Evolutionary conservation across 2,113 vertebrate species (phyloP), one percentile per base, ranked within the genome.

Genomic region (Laticauda laticaudata): DNA sequence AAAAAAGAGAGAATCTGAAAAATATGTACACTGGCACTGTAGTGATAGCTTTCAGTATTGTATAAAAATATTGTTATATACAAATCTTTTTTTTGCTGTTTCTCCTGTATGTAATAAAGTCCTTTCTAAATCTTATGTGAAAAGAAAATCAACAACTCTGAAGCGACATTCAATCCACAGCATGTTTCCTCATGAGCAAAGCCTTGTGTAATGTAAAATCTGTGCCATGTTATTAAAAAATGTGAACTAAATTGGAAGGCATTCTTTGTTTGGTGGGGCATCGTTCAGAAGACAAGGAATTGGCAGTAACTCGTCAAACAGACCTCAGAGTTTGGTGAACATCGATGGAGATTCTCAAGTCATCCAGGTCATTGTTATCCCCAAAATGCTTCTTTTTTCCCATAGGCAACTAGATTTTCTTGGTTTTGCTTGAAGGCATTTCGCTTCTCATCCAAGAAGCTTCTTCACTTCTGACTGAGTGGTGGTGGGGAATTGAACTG

Each of bases 161-260:
- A 98, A 98, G 98, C 98, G 96, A 98, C 98, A 97, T 96, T 98
- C 98, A 98, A 98, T 99, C 98, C 99, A 98, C 98, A 98, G 99
- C 99, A 99, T 99, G 99, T 98, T 98, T 97, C 98, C 98, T 99
- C 99, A 98, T 99, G 98, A 98, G 98, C 98, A 95, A 98, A 98
- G 97, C 98, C 98, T 98, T 99, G 99, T 99, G 99, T 99, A 98
- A 99, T 99, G 99, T 99, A 99, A 99, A 81, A 99, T 98, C 89
- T 99, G 99, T 99, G 98, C 98, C 99, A 99, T 99, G 99, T 99
- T 99, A 99, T 99, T 99, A 99, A 99, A 99, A 99, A 99, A 98
- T 99, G 98, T 99, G 98, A 99, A 99, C 98, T 98, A 98, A 99
- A 97, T 95, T 93, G 97, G 97, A 96, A 97, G 96, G 96, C 96